Base-by-base conservation (phyloP, 2,113 vertebrate genomes). In the Tragelaphus buxtoni region DNA sequence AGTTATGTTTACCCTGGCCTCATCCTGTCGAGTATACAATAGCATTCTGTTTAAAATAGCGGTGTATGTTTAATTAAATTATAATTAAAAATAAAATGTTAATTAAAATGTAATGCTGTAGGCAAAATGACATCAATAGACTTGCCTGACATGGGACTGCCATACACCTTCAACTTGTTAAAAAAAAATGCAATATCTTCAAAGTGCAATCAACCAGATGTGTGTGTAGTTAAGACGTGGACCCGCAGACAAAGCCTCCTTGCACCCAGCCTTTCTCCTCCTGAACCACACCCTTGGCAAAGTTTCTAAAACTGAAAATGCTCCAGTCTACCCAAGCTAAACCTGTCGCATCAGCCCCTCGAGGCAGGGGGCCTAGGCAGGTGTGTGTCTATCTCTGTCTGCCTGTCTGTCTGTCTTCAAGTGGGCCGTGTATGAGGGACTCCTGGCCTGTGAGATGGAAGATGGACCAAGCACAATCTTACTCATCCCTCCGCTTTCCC, bases 361-460 rank as follows among this genome's bases (percentile, higher is more conserved):
- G 2, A 32, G 58, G 35, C 42, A 5, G 9, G 42, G 51, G 8
- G 4, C 35, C 55, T 32, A 18, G 58, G 42, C 56, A 14, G 4
- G 7, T 13, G 45, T 8, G 1, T 9, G 9, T 39, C 0, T 14
- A 7, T 30, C 20, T 51, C 32, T 13, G 0, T 47, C 22, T 82
- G 8, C 35, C 26, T 39, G 32, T 9, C 6, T 56, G 1, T 55
- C 47, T 51, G 4, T 16, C 39, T 58, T 56, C 53, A 28, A 14
- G 35, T 12, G 82, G 76, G 39, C 9, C 76, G 28, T 20, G 9
- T 17, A 0, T 13, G 63, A 55, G 14, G 49, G 79, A 30, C 18
- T 18, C 30, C 42, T 20, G 65, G 35, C 45, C 4, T 2, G 3
- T 53, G 35, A 49, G 30, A 11, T 18, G 12, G 49, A 35, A 81